Evolutionary conservation across 2,113 vertebrate genomes (phyloP), one percentile per base, ranked within the genome.

Genomic region (Ranitomeya variabilis): DNA sequence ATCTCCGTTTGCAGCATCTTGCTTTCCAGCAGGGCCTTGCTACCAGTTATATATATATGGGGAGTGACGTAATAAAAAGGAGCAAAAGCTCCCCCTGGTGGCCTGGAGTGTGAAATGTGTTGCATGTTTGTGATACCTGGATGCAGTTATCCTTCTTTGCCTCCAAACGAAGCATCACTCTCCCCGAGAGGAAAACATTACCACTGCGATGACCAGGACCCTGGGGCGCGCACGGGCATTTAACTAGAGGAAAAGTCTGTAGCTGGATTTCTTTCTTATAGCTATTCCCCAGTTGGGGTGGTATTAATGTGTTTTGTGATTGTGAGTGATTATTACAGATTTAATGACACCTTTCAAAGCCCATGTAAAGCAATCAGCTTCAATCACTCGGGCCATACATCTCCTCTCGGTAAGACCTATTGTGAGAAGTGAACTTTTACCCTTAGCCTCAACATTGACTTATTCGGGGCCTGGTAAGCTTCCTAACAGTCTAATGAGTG

Each of bases 401-500:
- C 82, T 71, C 54, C 26, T 10, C 78, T n/a, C 31, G 62, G 77
- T 31, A 71, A 7, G 66, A 81, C 86, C 23, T 51, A 62, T 77
- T 66, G 74, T 80, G 67, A 57, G 37, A 7, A 37, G 31, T 87
- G 78, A 81, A 82, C 66, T 81, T 82, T 88, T 88, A 83, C 69
- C 57, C 55, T 71, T 23, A 7, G 14, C 54, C 54, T 26, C 19
- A 23, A 60, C 66, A 88, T 73, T 82, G 52, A 76, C 55, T 76
- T n/a, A 88, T 88, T 83, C 31, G 26, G 80, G 23, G 14, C 71
- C 57, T n/a, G 67, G 52, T 54, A 76, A 83, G 66, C 80, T 88
- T 88, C 82, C 81, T 59, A 76, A 83, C 80, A 88, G 51, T 69
- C 80, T 88, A 83, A 64, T 76, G 80, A 83, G 60, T 21, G 80